These are phyloP conservation scores for Lasioglossum marginatum DNA, from an alignment of 2,888 invertebrate genomes.

Conservation along the genomic window DNA sequence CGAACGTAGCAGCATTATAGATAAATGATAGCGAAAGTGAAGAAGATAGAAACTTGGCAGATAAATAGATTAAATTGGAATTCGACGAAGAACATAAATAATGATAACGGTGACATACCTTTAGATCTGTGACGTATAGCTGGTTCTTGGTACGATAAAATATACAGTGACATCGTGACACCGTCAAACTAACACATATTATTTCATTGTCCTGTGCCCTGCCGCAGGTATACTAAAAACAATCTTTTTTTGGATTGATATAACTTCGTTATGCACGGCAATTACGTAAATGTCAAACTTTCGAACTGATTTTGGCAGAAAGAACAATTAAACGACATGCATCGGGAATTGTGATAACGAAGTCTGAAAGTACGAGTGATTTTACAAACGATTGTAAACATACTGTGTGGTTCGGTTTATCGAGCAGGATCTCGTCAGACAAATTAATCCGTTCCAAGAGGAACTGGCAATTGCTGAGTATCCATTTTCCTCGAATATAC, in stretches of 20 bases:
- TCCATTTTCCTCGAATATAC: conserved; percentile 28
- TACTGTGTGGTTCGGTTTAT: conserved; percentile 48
- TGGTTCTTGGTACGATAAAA: conserved; percentile 66
- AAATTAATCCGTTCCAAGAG: conserved; percentile 54
- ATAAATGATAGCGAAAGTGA: not conserved
- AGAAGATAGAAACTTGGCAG: not conserved
- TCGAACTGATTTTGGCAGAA: not conserved
- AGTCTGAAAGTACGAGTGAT: not conserved
- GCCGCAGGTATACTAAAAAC: conserved; percentile 78
- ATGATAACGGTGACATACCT: conserved; percentile 58
- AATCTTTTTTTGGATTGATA: not conserved
- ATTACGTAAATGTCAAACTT: not conserved
- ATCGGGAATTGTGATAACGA: not conserved
- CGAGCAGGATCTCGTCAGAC: conserved; percentile 25
- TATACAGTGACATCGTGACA: conserved; percentile 78
- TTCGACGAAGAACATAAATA: not conserved
- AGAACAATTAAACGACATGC: not conserved
- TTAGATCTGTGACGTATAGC: conserved; percentile 75
- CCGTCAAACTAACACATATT: conserved; percentile 72
- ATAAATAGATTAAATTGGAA: not conserved
- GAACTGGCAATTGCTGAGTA: conserved; percentile 25
- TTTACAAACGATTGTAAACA: not conserved
- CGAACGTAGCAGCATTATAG: not conserved
- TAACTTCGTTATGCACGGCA: not conserved
- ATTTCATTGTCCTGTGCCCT: conserved; percentile 75